Conservation (phyloP, 2,888 invertebrate genomes). For the Harpagoxenus sublaevis region DNA sequence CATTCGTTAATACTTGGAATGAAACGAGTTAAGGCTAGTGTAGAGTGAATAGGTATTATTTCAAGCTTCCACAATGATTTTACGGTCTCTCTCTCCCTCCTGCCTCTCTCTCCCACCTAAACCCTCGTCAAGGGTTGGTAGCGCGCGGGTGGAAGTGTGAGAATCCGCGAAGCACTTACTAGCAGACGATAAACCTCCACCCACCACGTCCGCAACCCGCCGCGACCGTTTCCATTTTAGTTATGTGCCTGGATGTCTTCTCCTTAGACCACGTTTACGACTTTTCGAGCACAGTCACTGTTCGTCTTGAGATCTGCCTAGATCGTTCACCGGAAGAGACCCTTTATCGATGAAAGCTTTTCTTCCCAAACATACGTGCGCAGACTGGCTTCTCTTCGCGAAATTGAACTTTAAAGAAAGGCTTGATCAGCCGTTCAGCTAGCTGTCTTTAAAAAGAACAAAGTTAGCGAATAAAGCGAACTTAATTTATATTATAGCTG, state of each 20-base stretch:
- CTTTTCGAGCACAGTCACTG: conserved; percentile 71
- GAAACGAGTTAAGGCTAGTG: not conserved
- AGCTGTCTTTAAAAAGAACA: not conserved
- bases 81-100: conserved; percentile 64
- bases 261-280: conserved; percentile 77
- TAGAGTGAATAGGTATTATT: conserved; percentile 61
- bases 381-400: not conserved
- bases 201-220: conserved; percentile 68
- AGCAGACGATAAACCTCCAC: conserved; percentile 78
- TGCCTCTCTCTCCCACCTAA: conserved; percentile 35
- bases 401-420: conserved; percentile 1
- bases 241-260: conserved; percentile 72
- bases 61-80: conserved; percentile 79
- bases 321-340: conserved; percentile 51
- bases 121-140: conserved; percentile 47
- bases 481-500: not conserved
- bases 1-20: not conserved
- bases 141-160: conserved; percentile 66
- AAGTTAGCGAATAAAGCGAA: not conserved
- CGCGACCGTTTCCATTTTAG: conserved; percentile 79
- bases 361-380: not conserved
- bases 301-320: conserved; percentile 55
- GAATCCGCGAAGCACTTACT: conserved; percentile 79
- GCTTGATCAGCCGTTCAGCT: not conserved
- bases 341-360: conserved; percentile 28